Base-by-base conservation (phyloP, 53 echinoderm and acorn worm genomes). In the Mesocentrotus franciscanus region DNA sequence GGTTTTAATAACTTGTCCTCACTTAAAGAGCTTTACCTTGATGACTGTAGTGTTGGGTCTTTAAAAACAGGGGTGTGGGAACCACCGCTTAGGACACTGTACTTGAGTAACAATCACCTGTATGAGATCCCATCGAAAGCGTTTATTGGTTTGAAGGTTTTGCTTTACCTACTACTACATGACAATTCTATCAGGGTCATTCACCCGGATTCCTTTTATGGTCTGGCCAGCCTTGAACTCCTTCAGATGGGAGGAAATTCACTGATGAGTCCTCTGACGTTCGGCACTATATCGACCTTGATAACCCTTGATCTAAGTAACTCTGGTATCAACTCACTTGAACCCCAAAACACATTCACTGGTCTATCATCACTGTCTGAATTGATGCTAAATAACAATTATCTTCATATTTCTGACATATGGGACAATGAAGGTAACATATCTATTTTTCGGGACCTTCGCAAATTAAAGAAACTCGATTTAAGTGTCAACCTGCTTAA, bases 71-170 rank as follows among this genome's bases (percentile, higher is more conserved):
- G 76, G 14, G 15, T 33, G 0, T 76, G 76, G 76, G 76, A 76
- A 76, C 76, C 76, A 76, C 76, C 76, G 33, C 30, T 76, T 1
- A 76, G 33, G 12, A 11, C 76, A 32, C 33, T 76, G 29, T 76
- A 33, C 14, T 33, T 76, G 33, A 13, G 76, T 27, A 76, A 76
- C 33, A 76, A 76, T 33, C 33, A 14, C 13, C 76, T 76, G 13
- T 12, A 30, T 76, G 76, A 76, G 33, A 76, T 76, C 33, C 76
- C 76, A 76, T 76, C 76, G 76, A 76, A 76, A 76, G 76, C 33
- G 1, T 76, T 76, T 33, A 15, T 76, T 76, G 76, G 76, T 76
- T 76, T 76, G 76, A 33, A 33, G 33, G 12, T 30, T 76, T 76
- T 76, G 76, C 11, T 30, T 33, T 76, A 76, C 76, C 33, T 76